A percentile compares a stretch with the other conserved stretches of the same genome.
phyloP scores from a whole-genome alignment of 1,140 invertebrate species.

The Aphidius ervi region DNA sequence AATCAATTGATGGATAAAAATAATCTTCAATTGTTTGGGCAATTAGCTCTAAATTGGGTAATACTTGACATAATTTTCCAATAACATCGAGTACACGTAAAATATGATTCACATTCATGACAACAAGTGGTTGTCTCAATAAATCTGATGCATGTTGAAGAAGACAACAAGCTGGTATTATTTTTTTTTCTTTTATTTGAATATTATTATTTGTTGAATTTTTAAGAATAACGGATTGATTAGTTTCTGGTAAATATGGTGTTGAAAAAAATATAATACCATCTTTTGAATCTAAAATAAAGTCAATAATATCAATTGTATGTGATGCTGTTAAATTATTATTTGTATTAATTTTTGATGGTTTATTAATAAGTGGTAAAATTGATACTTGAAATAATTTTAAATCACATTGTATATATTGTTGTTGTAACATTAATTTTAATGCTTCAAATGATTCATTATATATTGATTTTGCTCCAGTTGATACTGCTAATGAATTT shows the following conservation, averaged over 20 bases:
- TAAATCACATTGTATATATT: constrained; percentile 33
- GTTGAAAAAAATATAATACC: constrained; percentile 39
- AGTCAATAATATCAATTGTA: constrained; percentile 37
- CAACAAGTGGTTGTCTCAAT: constrained; percentile 44
- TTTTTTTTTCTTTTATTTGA: constrained; percentile 8
- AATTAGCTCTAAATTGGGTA: constrained; percentile 39
- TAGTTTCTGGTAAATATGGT: constrained; percentile 26
- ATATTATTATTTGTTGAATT: constrained; percentile 11
- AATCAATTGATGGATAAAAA: constrained; percentile 40
- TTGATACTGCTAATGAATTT: constrained; percentile 35
- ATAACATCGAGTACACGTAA: constrained; percentile 38
- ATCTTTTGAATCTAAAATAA: constrained; percentile 41
- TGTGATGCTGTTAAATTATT: constrained; percentile 41
- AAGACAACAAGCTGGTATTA: constrained; percentile 37
- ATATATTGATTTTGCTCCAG: constrained; percentile 38
- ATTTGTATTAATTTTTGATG: constrained; percentile 18
- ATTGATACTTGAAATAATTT: constrained; percentile 41
- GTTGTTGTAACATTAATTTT: constrained; percentile 34
- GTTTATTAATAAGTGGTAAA: constrained; percentile 32
- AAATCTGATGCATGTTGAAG: constrained; percentile 37
- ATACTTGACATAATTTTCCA: constrained; percentile 39
- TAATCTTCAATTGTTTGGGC: constrained; percentile 32
- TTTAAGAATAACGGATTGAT: constrained; percentile 28
- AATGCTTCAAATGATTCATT: constrained; percentile 36
- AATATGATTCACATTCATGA: constrained; percentile 43